These are phyloP conservation scores for Ectropis crepuscularia DNA, from an alignment of 2,888 invertebrate genomes.

Conservation along the genomic window DNA sequence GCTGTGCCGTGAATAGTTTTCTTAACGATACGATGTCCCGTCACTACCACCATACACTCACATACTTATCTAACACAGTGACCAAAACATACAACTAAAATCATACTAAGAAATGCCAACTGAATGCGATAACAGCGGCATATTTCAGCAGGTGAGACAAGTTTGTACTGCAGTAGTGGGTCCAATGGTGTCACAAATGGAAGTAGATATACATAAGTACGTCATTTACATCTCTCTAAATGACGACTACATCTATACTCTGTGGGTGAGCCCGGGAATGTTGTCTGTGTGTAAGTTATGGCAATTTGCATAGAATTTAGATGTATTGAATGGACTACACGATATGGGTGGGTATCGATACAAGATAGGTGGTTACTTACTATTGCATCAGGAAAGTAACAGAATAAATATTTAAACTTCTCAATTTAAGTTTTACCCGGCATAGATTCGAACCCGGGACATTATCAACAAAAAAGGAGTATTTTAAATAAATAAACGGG, in stretches of 20 bases:
- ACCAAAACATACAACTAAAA: too few relatives aligned
- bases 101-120: too few relatives aligned
- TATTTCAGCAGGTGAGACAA: too few relatives aligned
- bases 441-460: too few relatives aligned
- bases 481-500: too few relatives aligned
- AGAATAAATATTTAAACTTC: not conserved
- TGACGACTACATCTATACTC: slow-evolving; percentile 12
- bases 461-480: too few relatives aligned
- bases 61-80: too few relatives aligned
- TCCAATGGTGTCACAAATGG: slow-evolving; percentile 18
- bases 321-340: not conserved
- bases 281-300: slow-evolving; percentile 10
- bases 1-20: too few relatives aligned
- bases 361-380: slow-evolving; percentile 3
- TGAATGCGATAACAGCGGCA: too few relatives aligned
- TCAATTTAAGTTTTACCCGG: not conserved
- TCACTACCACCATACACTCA: too few relatives aligned
- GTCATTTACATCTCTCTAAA: slow-evolving; percentile 7
- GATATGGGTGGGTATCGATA: not conserved
- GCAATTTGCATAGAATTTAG: slow-evolving; percentile 13
- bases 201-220: not conserved
- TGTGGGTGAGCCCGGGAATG: slow-evolving; percentile 19
- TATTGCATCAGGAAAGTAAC: not conserved
- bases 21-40: too few relatives aligned
- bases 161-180: not conserved